A percentile compares a stretch with the other conserved stretches of the same genome.
Conservation (phyloP, 2,797 vertebrate genomes). For the Muraenolepis orangiensis region DNA sequence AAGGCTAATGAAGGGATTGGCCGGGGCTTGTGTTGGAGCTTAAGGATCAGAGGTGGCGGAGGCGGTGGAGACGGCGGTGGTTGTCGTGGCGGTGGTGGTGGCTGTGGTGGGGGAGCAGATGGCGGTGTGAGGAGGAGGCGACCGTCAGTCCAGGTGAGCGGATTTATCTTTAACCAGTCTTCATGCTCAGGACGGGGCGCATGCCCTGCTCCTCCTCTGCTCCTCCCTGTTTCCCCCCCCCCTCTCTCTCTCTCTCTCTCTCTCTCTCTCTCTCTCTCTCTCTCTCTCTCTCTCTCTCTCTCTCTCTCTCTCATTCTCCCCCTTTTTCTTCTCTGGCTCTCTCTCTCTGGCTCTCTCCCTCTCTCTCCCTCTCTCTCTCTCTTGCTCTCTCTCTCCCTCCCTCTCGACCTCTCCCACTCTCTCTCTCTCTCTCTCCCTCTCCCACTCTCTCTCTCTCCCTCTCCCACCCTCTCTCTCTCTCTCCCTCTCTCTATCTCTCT, state of each 20-base stretch:
- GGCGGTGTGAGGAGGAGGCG: slow-evolving; percentile 61
- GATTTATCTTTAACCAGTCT: slow-evolving; percentile 60
- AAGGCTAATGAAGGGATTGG: slow-evolving; percentile 55
- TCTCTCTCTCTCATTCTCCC: slow-evolving; percentile 19
- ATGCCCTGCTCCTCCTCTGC: slow-evolving; percentile 3
- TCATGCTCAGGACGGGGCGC: slow-evolving; percentile 44
- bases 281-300: neutral
- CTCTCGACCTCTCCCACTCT: slow-evolving; percentile 29
- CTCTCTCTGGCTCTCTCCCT: slow-evolving; percentile 18
- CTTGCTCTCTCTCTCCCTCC: slow-evolving; percentile 22
- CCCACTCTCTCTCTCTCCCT: slow-evolving; percentile 35
- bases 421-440: slow-evolving; percentile 23
- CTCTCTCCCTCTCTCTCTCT: neutral
- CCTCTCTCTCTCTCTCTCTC: slow-evolving; percentile 26
- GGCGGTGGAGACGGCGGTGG: slow-evolving; percentile 40
- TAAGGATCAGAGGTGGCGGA: slow-evolving; percentile 35
- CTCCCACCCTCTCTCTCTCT: slow-evolving; percentile 11
- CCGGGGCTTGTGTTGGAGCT: slow-evolving; percentile 52
- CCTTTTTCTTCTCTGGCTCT: too few relatives aligned
- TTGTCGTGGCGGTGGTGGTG: slow-evolving; percentile 41
- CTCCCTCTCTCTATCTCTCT: neutral
- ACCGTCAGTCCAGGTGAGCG: slow-evolving; percentile 64
- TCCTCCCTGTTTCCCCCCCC: slow-evolving; percentile 42
- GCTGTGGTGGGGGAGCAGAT: slow-evolving; percentile 52
- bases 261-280: neutral